phyloP scores from a whole-genome alignment of 2,113 vertebrate genomes.

The Apteryx owenii region DNA sequence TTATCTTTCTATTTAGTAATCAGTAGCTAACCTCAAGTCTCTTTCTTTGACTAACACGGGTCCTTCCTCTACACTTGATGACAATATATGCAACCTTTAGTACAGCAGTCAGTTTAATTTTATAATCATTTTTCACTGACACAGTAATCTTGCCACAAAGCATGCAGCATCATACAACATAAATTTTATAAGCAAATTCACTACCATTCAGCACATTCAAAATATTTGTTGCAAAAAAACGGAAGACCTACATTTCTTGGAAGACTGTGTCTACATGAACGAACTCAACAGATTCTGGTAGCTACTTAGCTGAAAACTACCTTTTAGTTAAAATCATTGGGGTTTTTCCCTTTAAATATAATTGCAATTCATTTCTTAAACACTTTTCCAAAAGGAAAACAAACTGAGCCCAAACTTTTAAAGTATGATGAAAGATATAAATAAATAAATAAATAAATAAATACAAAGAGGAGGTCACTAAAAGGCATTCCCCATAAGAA shows the following conservation, averaged over 20 bases:
- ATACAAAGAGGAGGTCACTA: background rate
- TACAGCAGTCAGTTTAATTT: background rate
- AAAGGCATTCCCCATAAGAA: background rate
- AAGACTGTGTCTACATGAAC: too few species aligned
- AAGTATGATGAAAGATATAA: background rate
- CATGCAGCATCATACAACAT: background rate
- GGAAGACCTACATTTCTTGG: background rate
- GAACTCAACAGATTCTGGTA: too few species aligned
- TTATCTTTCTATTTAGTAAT: background rate
- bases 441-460: background rate
- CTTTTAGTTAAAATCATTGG: background rate
- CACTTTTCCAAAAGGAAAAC: background rate
- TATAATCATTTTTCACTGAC: background rate
- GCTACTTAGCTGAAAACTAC: background rate
- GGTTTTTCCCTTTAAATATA: background rate
- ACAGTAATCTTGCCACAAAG: background rate
- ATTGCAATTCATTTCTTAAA: background rate
- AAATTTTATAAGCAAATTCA: background rate
- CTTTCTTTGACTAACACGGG: background rate
- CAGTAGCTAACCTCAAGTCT: background rate
- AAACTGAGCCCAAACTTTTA: background rate
- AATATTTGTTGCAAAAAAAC: background rate
- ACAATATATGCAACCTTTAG: background rate
- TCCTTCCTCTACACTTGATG: background rate
- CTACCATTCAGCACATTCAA: background rate